phyloP scores from a whole-genome alignment of 2,797 vertebrate species.

The Discoglossus pictus region DNA sequence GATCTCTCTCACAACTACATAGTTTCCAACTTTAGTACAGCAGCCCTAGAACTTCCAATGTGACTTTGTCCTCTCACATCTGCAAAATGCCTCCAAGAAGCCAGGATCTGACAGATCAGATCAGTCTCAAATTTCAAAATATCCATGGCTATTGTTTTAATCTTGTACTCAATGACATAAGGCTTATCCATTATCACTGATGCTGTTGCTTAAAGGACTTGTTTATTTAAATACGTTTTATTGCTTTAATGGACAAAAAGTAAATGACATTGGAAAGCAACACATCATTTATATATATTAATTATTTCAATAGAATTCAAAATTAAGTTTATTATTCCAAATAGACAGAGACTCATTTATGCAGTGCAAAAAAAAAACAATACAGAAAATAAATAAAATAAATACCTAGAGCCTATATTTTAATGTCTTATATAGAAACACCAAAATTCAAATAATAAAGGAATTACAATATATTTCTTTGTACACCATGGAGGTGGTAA shows the following conservation, averaged over 20 bases:
- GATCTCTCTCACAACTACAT: too few species aligned
- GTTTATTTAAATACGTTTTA: neutral
- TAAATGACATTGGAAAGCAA: neutral
- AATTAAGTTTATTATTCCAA: too few species aligned
- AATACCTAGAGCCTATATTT: too few species aligned
- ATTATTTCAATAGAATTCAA: too few species aligned
- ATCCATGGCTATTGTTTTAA: conserved; percentile 1
- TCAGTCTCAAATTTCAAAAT: conserved; percentile 9
- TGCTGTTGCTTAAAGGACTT: neutral
- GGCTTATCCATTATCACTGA: neutral
- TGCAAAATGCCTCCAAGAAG: conserved; percentile 13
- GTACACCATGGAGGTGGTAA: too few species aligned
- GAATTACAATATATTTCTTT: too few species aligned
- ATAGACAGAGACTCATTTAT: too few species aligned
- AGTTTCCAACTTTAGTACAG: neutral
- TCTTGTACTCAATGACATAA: conserved; percentile 3
- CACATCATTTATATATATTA: too few species aligned
- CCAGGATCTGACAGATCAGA: conserved; percentile 15
- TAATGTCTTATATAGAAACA: too few species aligned
- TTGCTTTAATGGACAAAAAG: neutral
- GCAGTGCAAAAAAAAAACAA: too few species aligned
- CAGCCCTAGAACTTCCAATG: neutral
- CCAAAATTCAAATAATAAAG: too few species aligned
- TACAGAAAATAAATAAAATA: too few species aligned
- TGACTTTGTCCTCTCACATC: conserved; percentile 14